phyloP scores from a whole-genome alignment of 2,113 vertebrate species.

The Macheiramphus alcinus region DNA sequence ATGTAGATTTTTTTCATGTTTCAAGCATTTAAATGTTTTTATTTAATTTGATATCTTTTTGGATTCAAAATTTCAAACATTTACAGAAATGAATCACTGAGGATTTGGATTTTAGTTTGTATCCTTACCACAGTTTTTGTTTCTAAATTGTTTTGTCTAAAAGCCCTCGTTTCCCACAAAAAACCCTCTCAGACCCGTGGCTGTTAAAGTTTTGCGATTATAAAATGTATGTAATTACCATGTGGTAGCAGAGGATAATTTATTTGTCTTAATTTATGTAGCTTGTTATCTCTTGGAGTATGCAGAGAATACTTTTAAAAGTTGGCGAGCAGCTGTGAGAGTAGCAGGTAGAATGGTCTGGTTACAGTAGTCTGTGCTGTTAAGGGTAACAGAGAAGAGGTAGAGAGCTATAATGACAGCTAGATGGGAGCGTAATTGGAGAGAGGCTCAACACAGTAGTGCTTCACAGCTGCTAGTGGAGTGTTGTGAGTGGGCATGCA shows the following conservation, averaged over 20 bases:
- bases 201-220: background rate
- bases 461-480: background rate
- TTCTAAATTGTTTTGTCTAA: background rate
- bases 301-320: background rate
- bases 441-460: background rate
- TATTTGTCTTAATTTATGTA: background rate
- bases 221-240: background rate
- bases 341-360: background rate
- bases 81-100: background rate
- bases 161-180: background rate
- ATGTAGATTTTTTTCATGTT: background rate
- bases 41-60: background rate
- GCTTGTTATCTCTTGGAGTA: background rate
- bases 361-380: background rate
- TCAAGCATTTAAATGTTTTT: background rate
- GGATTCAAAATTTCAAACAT: background rate
- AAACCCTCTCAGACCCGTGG: background rate
- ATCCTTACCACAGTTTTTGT: background rate
- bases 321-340: background rate
- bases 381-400: background rate
- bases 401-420: background rate
- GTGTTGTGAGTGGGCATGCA: fast-evolving
- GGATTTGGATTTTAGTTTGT: background rate
- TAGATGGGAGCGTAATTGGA: background rate
- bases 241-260: background rate